A percentile compares a stretch with the other conserved stretches of the same genome.
phyloP scores from a whole-genome alignment of 2,888 invertebrate species.

The Cremastinae sp. region DNA sequence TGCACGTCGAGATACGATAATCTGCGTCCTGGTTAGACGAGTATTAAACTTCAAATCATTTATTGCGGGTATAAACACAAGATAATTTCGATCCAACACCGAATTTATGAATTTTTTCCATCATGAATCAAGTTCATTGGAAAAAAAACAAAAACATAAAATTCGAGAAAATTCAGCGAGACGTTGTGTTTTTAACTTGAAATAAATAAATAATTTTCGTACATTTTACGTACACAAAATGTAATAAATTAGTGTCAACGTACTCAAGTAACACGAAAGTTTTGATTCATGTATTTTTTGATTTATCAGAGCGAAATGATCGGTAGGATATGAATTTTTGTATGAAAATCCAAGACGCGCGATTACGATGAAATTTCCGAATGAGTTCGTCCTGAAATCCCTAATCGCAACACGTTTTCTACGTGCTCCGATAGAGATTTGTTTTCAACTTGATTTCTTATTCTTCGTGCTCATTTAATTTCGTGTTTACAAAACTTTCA shows the following conservation, averaged over 20 bases:
- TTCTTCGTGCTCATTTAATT: neutral
- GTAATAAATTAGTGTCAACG: slow-evolving; percentile 52
- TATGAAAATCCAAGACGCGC: too few relatives aligned
- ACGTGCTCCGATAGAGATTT: too few relatives aligned
- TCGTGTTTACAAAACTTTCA: slow-evolving; percentile 24
- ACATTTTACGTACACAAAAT: slow-evolving; percentile 46
- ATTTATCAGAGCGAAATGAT: too few relatives aligned
- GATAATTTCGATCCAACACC: slow-evolving; percentile 3
- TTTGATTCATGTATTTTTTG: neutral
- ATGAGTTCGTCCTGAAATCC: too few relatives aligned
- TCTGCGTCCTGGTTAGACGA: slow-evolving; percentile 34
- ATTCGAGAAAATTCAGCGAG: neutral
- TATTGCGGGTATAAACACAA: slow-evolving; percentile 42
- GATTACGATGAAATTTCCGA: too few relatives aligned
- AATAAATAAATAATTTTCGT: neutral
- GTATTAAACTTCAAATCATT: slow-evolving; percentile 1
- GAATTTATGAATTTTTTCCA: neutral
- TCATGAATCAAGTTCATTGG: neutral
- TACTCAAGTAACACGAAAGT: slow-evolving; percentile 33
- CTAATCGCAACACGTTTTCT: too few relatives aligned
- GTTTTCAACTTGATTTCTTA: neutral
- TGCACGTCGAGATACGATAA: slow-evolving; percentile 31
- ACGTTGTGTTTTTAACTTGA: neutral
- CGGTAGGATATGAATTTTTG: too few relatives aligned
- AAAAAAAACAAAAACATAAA: neutral